phyloP scores from a whole-genome alignment of 2,888 invertebrate species.

The Agrypnus murinus region DNA sequence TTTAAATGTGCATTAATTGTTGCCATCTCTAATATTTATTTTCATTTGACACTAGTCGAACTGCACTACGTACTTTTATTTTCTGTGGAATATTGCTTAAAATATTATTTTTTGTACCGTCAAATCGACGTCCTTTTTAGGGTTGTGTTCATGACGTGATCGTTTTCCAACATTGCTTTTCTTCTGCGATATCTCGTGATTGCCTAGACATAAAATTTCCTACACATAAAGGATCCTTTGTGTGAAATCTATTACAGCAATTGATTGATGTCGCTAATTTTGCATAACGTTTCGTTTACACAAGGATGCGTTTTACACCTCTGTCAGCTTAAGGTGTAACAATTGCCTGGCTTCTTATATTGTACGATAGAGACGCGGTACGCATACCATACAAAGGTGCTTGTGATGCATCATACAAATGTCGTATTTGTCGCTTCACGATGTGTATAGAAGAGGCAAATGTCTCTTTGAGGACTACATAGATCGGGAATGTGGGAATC shows the following conservation, averaged over 20 bases:
- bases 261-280: slow-evolving; percentile 43
- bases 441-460: slow-evolving; percentile 57
- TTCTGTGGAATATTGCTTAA: no score
- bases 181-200: slow-evolving; percentile 37
- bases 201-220: slow-evolving; percentile 40
- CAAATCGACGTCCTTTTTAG: background rate
- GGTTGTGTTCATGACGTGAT: slow-evolving; percentile 39
- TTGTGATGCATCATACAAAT: slow-evolving; percentile 58
- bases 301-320: slow-evolving; percentile 25
- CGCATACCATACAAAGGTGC: slow-evolving; percentile 53
- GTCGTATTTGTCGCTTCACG: slow-evolving; percentile 57
- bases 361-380: slow-evolving; percentile 41
- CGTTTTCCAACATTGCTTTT: slow-evolving; percentile 40
- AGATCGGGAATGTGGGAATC: slow-evolving; percentile 64
- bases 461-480: slow-evolving; percentile 63
- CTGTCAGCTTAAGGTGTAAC: slow-evolving; percentile 30
- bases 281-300: slow-evolving; percentile 42
- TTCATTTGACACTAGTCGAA: no score
- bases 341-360: slow-evolving; percentile 35
- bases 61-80: no score
- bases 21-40: no score
- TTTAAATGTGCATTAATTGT: no score
- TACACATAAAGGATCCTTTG: slow-evolving; percentile 36
- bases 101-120: no score
- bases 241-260: slow-evolving; percentile 38